Conservation (phyloP, 1,140 invertebrate genomes). For the Pantala flavescens region DNA sequence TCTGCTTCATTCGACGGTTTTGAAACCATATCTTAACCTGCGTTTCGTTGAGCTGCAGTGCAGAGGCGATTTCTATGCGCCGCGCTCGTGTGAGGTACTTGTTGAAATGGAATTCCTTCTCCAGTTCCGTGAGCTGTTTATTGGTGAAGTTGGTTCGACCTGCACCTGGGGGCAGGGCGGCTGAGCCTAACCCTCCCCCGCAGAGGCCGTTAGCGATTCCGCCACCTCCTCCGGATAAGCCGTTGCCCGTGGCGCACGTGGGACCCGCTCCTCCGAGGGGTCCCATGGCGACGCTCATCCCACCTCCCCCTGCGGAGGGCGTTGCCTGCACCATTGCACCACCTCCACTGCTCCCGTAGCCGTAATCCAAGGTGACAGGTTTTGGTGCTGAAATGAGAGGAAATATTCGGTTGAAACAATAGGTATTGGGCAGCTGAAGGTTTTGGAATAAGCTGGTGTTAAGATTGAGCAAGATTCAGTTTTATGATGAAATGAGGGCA, state of each 20-base stretch:
- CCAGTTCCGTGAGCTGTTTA: slow-evolving; percentile 95
- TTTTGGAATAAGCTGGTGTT: too few relatives aligned
- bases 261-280: neutral
- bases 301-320: neutral
- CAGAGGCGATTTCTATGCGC: slow-evolving; percentile 93
- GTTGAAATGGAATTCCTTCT: slow-evolving; percentile 99
- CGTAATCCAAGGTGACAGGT: neutral
- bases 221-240: neutral
- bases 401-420: neutral
- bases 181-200: neutral
- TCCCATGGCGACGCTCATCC: neutral
- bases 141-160: slow-evolving; percentile 97
- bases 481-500: too few relatives aligned
- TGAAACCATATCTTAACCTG: slow-evolving; percentile 92
- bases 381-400: neutral
- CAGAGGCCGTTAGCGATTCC: neutral
- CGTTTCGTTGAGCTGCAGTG: slow-evolving; percentile 93
- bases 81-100: slow-evolving; percentile 94
- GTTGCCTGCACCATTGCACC: neutral
- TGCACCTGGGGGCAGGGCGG: slow-evolving; percentile 33
- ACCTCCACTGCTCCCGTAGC: neutral
- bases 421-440: too few relatives aligned
- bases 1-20: slow-evolving; percentile 87
- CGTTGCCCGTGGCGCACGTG: neutral
- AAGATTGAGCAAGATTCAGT: too few relatives aligned